Evolutionary conservation across 2,888 invertebrate genomes (phyloP).

Genomic region (Drosophila infuscata): DNA sequence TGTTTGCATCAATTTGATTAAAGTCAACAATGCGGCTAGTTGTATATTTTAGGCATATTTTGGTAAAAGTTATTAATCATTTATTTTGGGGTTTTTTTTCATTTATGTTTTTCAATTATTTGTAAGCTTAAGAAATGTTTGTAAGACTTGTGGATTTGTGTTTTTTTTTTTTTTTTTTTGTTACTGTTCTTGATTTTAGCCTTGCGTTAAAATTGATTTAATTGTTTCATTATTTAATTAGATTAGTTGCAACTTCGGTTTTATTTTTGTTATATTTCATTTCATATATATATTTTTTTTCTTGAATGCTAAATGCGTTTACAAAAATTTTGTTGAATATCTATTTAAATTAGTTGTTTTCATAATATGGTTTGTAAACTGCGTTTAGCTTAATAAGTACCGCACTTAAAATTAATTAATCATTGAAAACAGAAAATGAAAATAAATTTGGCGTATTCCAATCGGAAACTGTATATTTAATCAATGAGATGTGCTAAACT

Average conservation of each 20-base stretch:
- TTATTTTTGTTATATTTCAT: slow-evolving; percentile 10
- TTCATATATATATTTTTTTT: slow-evolving; percentile 20
- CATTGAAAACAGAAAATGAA: slow-evolving; percentile 44
- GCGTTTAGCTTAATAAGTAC: slow-evolving; percentile 54
- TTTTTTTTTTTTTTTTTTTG: neutral
- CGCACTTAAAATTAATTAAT: slow-evolving; percentile 64
- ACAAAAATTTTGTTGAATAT: slow-evolving; percentile 15
- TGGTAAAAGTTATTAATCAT: slow-evolving; percentile 34
- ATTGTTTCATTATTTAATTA: slow-evolving; percentile 11
- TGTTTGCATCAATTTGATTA: slow-evolving; percentile 46
- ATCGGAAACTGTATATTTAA: neutral
- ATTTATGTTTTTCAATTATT: slow-evolving; percentile 13
- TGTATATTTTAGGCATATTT: slow-evolving; percentile 47
- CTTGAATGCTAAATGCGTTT: slow-evolving; percentile 34
- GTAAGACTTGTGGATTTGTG: slow-evolving; percentile 24
- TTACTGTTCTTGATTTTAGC: slow-evolving; percentile 14
- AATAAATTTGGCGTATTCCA: slow-evolving; percentile 12
- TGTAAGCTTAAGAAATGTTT: slow-evolving; percentile 38
- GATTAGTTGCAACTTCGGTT: slow-evolving; percentile 19
- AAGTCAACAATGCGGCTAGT: slow-evolving; percentile 57
- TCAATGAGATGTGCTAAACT: slow-evolving; percentile 22
- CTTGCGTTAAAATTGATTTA: slow-evolving; percentile 23
- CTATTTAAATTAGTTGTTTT: slow-evolving; percentile 16
- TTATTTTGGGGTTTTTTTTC: slow-evolving; percentile 7
- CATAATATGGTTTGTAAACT: slow-evolving; percentile 9